Evolutionary conservation across 2,797 vertebrate species (phyloP).

Genomic region (Centroberyx gerrardi): DNA sequence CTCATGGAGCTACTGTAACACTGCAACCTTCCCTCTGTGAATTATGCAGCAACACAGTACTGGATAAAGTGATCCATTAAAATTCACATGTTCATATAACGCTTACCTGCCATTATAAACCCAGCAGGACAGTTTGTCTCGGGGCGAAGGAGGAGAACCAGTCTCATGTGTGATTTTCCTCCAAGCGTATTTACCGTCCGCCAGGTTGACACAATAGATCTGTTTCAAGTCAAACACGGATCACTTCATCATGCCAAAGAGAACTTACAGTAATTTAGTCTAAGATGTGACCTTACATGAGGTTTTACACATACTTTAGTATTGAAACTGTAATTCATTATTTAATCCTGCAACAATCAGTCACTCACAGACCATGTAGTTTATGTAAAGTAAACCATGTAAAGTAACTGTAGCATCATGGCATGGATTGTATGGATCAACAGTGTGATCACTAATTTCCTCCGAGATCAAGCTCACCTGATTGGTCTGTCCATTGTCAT

Average conservation of each 20-base stretch:
- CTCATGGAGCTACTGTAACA: background rate
- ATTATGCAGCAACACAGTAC: background rate
- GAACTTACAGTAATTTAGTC: background rate
- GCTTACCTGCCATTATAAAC: conserved; percentile 86
- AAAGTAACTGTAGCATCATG: background rate
- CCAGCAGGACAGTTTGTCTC: conserved; percentile 97
- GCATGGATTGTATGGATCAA: background rate
- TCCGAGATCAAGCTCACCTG: conserved; percentile 82
- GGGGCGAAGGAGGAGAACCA: conserved; percentile 91
- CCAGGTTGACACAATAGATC: conserved; percentile 93
- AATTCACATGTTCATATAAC: background rate
- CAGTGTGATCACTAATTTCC: background rate
- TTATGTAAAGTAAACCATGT: background rate
- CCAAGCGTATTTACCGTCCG: conserved; percentile 90
- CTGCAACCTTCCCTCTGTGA: background rate
- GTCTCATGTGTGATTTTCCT: conserved; percentile 86
- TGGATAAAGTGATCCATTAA: background rate
- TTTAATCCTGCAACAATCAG: background rate
- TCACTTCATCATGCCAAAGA: conserved; percentile 26
- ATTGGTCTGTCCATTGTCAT: conserved; percentile 95
- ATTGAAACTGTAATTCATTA: too few species aligned
- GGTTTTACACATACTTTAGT: background rate
- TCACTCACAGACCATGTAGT: background rate
- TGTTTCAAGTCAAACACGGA: conserved; percentile 78
- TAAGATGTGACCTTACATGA: background rate